Evolutionary conservation across 1,140 invertebrate genomes (phyloP).

Genomic region (Drosophila repleta): DNA sequence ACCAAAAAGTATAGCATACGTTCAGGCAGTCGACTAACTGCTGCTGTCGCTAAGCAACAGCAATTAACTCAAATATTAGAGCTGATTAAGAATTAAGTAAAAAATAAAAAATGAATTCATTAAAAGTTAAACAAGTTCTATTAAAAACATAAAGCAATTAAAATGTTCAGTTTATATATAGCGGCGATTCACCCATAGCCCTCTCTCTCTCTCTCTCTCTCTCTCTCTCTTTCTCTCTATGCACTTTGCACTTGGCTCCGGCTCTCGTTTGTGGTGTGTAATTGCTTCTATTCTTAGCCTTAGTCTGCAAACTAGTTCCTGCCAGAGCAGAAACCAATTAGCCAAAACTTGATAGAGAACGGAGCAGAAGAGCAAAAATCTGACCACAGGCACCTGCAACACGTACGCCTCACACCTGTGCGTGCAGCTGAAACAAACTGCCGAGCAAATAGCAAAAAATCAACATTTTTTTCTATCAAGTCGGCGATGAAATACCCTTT

Average conservation of each 20-base stretch:
- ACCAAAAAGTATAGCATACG: slow-evolving; percentile 52
- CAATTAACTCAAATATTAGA: neutral
- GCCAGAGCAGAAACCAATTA: too few species aligned
- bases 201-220: too few species aligned
- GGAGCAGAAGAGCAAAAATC: neutral
- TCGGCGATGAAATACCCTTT: neutral
- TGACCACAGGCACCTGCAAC: neutral
- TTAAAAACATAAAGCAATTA: too few species aligned
- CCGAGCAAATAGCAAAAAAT: neutral
- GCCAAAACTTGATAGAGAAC: too few species aligned
- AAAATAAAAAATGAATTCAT: neutral
- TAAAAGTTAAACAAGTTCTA: too few species aligned
- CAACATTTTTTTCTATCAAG: neutral
- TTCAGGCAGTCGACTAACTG: slow-evolving; percentile 34
- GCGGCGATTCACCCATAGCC: too few species aligned
- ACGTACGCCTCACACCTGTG: neutral
- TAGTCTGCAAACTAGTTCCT: too few species aligned
- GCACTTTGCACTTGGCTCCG: too few species aligned
- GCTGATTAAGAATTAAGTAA: neutral
- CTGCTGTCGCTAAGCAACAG: neutral
- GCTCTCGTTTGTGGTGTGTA: too few species aligned
- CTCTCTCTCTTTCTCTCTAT: too few species aligned
- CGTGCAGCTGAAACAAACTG: neutral
- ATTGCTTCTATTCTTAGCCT: too few species aligned
- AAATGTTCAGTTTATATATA: too few species aligned